A percentile compares a stretch with the other conserved stretches of the same genome.
These are phyloP conservation scores for Lycophotia porphyrea DNA, from an alignment of 2,888 invertebrate species.

Conservation along the genomic window DNA sequence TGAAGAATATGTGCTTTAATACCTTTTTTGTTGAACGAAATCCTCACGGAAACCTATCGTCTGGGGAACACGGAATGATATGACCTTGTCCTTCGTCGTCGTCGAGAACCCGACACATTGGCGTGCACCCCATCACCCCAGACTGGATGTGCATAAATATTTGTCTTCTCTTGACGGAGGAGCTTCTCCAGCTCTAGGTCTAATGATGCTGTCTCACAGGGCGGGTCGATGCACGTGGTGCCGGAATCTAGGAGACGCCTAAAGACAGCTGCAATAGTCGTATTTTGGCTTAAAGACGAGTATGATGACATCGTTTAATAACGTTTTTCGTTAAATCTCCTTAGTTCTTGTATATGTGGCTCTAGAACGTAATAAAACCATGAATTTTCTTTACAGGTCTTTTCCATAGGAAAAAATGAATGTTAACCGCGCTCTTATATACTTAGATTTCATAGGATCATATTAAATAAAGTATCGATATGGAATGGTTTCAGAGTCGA, in stretches of 20 bases:
- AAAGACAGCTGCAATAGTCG: not conserved
- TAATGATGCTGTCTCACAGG: not conserved
- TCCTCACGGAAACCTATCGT: not conserved
- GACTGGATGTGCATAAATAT: not conserved
- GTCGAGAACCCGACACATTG: not conserved
- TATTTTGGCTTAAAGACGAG: not conserved
- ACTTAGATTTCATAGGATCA: not conserved
- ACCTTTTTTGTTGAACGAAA: not conserved
- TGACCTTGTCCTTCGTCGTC: not conserved
- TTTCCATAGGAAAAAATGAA: not conserved
- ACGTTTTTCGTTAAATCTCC: not conserved
- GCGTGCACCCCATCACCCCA: not conserved
- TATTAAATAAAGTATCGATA: not conserved
- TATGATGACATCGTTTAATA: not conserved
- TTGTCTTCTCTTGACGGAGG: not conserved
- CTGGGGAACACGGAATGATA: not conserved
- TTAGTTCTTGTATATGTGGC: not conserved
- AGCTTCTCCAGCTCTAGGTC: not conserved
- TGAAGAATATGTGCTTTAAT: not conserved
- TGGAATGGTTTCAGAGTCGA: constrained; percentile 89
- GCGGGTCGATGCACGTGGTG: not conserved
- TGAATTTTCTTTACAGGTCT: not conserved
- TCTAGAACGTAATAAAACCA: not conserved
- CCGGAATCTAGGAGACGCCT: not conserved
- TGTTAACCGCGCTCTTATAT: not conserved